Base-by-base conservation (phyloP, 2,797 vertebrate species). In the Eidolon dupreanum region DNA sequence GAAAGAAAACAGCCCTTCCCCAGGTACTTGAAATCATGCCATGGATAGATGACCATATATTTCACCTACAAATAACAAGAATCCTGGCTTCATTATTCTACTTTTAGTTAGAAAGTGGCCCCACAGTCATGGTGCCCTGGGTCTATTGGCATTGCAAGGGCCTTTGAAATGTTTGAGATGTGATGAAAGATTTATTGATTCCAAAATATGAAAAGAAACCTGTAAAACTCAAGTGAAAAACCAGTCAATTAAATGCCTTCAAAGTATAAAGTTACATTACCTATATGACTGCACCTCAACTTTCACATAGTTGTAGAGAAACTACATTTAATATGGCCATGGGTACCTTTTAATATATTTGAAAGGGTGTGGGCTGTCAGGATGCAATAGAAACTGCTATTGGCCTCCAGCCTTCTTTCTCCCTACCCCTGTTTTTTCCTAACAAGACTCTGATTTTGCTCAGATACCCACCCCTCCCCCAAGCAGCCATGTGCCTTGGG, bases 151-250 rank as follows among this genome's bases (percentile, higher is more conserved):
- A 84, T 65, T 57, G 4, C 68, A 88, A 65, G 13, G 11, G 13
- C 26, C 38, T 92, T 36, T 88, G 46, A 81, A 83, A 77, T 49
- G 28, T 85, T 51, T 85, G 53, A 88, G 77, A 89, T 8, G 28
- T 73, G 33, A 43, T 84, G 24, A 85, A 90, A 68, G 51, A 79
- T 20, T 61, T 71, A 57, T 41, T 53, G 55, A 93, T 41, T 65
- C 46, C 8, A 83, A 92, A 89, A 65, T 91, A 86, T 46, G 24
- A 75, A 41, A 63, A 83, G 61, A 93, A 96, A 81, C 13, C 41
- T 36, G 3, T 2, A 96, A 96, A 88, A 83, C 1, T 15, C 31
- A 89, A 87, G 43, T 75, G 53, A 31, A 83, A 88, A 79, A 17
- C 3, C 49, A 31, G 49, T 86, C 87, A 77, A 83, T 90, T 77